Percentiles rank a stretch among this genome's conserved stretches.
Conservation (phyloP, 2,888 invertebrate genomes). For the Ferdinandea cuprea region DNA sequence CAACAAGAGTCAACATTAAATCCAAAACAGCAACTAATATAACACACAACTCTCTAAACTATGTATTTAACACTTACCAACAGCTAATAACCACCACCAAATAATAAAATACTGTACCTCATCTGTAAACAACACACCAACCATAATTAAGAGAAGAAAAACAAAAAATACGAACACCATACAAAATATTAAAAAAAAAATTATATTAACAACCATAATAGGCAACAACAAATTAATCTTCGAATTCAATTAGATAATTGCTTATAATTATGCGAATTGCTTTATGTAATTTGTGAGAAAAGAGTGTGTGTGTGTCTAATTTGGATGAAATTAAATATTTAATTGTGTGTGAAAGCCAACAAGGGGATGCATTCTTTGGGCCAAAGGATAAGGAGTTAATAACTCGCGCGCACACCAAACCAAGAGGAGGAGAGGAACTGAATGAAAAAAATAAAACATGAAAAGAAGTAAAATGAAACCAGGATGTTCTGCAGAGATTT, state of each 20-base stretch:
- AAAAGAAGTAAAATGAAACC: conserved; percentile 47
- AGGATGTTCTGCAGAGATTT: conserved; percentile 53
- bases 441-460: conserved; percentile 18
- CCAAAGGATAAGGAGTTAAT: conserved; percentile 27
- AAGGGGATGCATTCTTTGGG: conserved; percentile 21
- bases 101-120: conserved; percentile 21
- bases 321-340: background rate
- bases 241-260: conserved; percentile 18
- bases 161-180: background rate
- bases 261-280: conserved; percentile 5
- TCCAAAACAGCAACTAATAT: conserved; percentile 14
- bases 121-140: conserved; percentile 10
- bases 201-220: background rate
- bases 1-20: conserved; percentile 15
- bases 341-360: background rate
- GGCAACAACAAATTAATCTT: background rate
- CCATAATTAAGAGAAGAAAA: background rate
- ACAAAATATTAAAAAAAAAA: background rate
- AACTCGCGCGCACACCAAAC: conserved; percentile 15
- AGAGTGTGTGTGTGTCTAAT: background rate
- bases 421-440: background rate
- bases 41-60: background rate
- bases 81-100: conserved; percentile 25
- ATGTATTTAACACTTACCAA: background rate
- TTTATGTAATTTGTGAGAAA: background rate